These are phyloP conservation scores for Rambutsinella grinnellia DNA, from an alignment of 2,888 invertebrate genomes.

Conservation along the genomic window DNA sequence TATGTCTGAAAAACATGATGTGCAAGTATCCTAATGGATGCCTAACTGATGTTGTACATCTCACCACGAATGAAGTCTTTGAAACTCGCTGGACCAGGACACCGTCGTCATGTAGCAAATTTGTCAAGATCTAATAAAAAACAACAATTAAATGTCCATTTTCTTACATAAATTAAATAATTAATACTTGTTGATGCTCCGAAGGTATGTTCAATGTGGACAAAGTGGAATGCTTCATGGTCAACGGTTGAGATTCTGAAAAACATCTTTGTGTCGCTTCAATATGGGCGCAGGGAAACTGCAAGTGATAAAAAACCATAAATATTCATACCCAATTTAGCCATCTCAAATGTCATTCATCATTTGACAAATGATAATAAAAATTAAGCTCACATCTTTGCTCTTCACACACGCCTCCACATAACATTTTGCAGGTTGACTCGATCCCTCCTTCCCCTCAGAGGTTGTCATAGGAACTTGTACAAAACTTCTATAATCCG, in stretches of 20 bases:
- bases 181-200: constrained; percentile 71
- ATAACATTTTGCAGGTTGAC: constrained; percentile 73
- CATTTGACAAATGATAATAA: no score
- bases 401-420: constrained; percentile 71
- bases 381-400: constrained; percentile 35
- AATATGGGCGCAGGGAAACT: constrained; percentile 74
- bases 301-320: no score
- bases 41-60: constrained; percentile 76
- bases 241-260: constrained; percentile 75
- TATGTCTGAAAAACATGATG: constrained; percentile 74
- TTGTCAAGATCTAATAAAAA: constrained; percentile 73
- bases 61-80: constrained; percentile 79
- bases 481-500: constrained; percentile 81
- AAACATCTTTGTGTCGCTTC: constrained; percentile 76
- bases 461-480: no score
- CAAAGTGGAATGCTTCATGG: constrained; percentile 75
- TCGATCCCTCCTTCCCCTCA: constrained; percentile 68
- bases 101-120: constrained; percentile 73
- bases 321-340: no score
- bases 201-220: constrained; percentile 74
- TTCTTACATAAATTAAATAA: background rate
- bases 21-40: constrained; percentile 81
- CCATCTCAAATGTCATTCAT: no score
- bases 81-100: constrained; percentile 79
- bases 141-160: background rate